Evolutionary conservation across 2,113 vertebrate species (phyloP), one percentile per base, ranked within the genome.

Genomic region (Lipophrys pholis): DNA sequence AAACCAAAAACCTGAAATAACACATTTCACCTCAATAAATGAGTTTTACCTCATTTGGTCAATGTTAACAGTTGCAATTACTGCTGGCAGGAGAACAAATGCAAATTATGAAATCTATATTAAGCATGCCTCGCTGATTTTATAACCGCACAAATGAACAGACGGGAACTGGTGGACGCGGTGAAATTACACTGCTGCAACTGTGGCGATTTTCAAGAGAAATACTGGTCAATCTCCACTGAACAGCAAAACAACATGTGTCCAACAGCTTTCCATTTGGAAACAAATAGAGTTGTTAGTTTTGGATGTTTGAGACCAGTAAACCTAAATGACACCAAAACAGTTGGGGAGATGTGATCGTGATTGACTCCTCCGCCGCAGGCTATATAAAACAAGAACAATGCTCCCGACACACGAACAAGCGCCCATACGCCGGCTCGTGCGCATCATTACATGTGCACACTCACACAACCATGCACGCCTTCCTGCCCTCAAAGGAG

Each of bases 181-280:
- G 62, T 73, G 60, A 73, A 76, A 30, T 48, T 65, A 73, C 16
- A 7, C 8, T 14, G 4, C 55, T 41, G 15, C 55, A 53, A 51
- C 69, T 62, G 56, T 40, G 76, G 83, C 64, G 0, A 54, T 87
- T 84, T 82, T 54, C n/a, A 35, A 56, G 64, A 73, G 73, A 61
- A 78, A 75, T 36, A 10, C 60, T 63, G 83, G 73, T 75, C 77
- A 79, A 73, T 82, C 67, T 70, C 36, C 67, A 59, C 48, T 60
- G 51, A 74, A 56, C 59, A 66, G 49, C 72, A 80, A 86, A 84
- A 77, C 63, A 86, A 88, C 82, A 80, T 80, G 77, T 69, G 81
- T 82, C 87, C 81, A 80, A 74, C 48, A 79, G 76, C 70, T 69
- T 78, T 82, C 50, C 71, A 76, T 78, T 81, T 73, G 45, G 72